phyloP scores from a whole-genome alignment of 2,888 invertebrate species.

The Caenorhabditis sp. region DNA sequence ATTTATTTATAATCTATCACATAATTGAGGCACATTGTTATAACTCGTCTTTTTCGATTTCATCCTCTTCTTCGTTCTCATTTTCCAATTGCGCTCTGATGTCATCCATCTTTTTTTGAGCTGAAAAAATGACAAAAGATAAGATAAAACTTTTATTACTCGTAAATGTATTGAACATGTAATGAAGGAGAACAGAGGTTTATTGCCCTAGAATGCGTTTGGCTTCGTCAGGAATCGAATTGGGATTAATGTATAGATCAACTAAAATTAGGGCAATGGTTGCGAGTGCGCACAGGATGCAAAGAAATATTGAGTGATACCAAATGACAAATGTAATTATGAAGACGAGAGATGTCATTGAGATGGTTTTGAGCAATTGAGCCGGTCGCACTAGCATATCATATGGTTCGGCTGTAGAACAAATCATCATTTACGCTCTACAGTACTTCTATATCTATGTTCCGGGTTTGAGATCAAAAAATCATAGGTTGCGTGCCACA shows the following conservation, averaged over 20 bases:
- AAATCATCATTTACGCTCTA: background rate
- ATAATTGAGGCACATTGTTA: background rate
- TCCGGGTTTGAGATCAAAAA: too few species aligned
- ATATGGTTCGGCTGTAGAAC: slow-evolving; percentile 52
- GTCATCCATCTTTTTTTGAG: slow-evolving; percentile 21
- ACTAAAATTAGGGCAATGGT: slow-evolving; percentile 49
- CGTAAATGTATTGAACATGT: slow-evolving; percentile 6
- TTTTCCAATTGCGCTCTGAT: slow-evolving; percentile 3
- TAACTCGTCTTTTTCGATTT: slow-evolving; percentile 15
- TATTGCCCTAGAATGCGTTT: slow-evolving; percentile 27
- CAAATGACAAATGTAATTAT: slow-evolving; percentile 59
- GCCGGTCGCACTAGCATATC: slow-evolving; percentile 51
- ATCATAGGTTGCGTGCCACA: too few species aligned
- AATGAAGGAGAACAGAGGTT: background rate
- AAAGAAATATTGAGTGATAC: slow-evolving; percentile 45
- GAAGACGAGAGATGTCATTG: slow-evolving; percentile 54
- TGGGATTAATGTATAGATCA: slow-evolving; percentile 55
- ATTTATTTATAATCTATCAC: background rate
- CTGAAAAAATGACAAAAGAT: slow-evolving; percentile 9
- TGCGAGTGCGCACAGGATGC: slow-evolving; percentile 44
- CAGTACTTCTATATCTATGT: too few species aligned
- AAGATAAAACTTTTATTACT: slow-evolving; percentile 6
- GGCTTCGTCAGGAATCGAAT: slow-evolving; percentile 45
- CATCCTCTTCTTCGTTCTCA: slow-evolving; percentile 16
- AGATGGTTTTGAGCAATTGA: slow-evolving; percentile 51